Conservation (phyloP, 2,888 invertebrate genomes). For the Drosophila falleni region DNA sequence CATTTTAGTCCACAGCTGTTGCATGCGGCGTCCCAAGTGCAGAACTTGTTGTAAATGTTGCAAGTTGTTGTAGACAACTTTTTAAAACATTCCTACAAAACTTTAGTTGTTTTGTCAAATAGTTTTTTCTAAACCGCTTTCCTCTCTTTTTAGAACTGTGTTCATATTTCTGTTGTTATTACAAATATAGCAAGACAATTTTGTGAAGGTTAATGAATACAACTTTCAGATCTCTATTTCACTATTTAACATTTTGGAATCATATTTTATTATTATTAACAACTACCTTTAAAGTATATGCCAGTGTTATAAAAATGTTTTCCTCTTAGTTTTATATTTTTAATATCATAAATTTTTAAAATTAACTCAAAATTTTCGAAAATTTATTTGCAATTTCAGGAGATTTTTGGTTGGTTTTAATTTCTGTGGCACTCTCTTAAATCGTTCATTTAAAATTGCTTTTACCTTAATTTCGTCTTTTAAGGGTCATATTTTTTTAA, state of each 20-base stretch:
- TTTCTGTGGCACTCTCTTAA: too few species aligned
- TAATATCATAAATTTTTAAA: too few species aligned
- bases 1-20: constrained; percentile 35
- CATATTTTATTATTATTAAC: neutral
- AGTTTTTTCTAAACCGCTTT: neutral
- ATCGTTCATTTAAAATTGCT: too few species aligned
- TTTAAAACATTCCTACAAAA: neutral
- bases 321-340: too few species aligned
- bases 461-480: too few species aligned
- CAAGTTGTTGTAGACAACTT: constrained; percentile 11
- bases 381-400: too few species aligned
- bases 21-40: constrained; percentile 24
- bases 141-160: neutral
- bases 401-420: too few species aligned
- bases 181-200: neutral
- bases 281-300: neutral
- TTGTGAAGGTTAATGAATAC: neutral
- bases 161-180: neutral
- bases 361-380: too few species aligned
- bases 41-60: constrained; percentile 17
- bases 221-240: neutral
- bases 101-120: neutral
- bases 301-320: too few species aligned
- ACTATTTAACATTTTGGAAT: neutral
- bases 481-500: too few species aligned